Evolutionary conservation across 1,140 invertebrate species (phyloP), one percentile per base, ranked within the genome.

Genomic region (Apis cerana): DNA sequence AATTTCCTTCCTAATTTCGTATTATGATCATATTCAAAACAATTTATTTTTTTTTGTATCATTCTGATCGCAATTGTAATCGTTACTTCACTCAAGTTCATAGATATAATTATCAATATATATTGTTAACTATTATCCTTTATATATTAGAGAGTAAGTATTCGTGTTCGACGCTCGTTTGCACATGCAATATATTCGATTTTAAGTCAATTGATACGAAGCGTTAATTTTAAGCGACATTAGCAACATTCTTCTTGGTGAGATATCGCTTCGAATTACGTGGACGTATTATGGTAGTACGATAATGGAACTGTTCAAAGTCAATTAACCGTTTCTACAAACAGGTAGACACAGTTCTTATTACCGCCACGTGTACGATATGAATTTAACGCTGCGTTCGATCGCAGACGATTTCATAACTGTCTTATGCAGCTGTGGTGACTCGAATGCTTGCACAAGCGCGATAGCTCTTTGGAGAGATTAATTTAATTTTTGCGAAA

Each of bases 81-180:
- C 27, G 27, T 27, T 27, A 27, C 27, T 27, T 27, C 27, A 1
- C 1, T 27, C 27, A 1, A 27, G 1, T 27, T 27, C 27, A 27
- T 1, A 27, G 27, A 27, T 23, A 21, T 50, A 70, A 70, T 78
- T 78, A 70, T 78, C 54, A 54, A 12, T 17, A 33, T 9, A 21
- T 4, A 19, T 54, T 21, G 79, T 52, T 58, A 78, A 78, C 85
- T 75, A 81, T 87, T 84, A 82, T 78, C 62, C 59, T 43, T 21
- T 74, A 64, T 23, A 58, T 74, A 58, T 82, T 85, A 54, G 58
- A 67, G 62, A 79, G 75, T 52, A 64, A 21, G n/a, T 62, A 80
- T 61, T 19, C 54, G 61, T 78, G 83, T 75, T 54, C 33, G 61
- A 81, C 72, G 69, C 78, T 68, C 72, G 19, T 71, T 80, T 80